Conservation (phyloP, 2,888 invertebrate species). For the Lasioglossum lativentre region DNA sequence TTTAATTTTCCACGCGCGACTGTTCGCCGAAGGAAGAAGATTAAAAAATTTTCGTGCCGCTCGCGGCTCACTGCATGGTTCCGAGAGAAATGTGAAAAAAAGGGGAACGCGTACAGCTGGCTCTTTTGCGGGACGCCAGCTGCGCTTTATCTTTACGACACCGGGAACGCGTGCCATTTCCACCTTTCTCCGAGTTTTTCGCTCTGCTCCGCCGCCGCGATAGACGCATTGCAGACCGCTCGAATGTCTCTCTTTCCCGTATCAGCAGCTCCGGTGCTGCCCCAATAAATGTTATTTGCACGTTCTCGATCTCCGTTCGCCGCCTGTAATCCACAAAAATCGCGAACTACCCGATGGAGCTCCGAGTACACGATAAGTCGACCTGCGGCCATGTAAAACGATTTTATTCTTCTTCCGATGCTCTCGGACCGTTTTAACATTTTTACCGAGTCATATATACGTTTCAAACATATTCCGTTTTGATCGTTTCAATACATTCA, state of each 20-base stretch:
- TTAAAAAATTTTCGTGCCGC: conserved; percentile 25
- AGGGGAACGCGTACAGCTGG: conserved; percentile 40
- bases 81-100: conserved; percentile 28
- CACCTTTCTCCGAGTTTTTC: conserved; percentile 45
- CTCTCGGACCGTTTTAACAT: not conserved
- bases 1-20: not conserved
- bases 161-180: conserved; percentile 55
- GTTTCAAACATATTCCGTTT: not conserved
- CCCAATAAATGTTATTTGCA: conserved; percentile 23
- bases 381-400: not conserved
- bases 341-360: not conserved
- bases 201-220: not conserved
- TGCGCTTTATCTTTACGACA: conserved; percentile 72
- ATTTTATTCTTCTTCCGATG: not conserved
- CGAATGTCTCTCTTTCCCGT: conserved; percentile 43
- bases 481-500: not conserved
- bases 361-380: not conserved
- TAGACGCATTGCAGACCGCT: conserved; percentile 51
- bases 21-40: conserved; percentile 1
- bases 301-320: not conserved
- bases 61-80: conserved; percentile 19
- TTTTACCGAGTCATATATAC: not conserved
- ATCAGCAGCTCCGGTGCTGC: conserved; percentile 24
- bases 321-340: not conserved
- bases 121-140: conserved; percentile 61